Percentiles rank a stretch among this genome's conserved stretches.
Evolutionary conservation across 2,113 vertebrate species (phyloP).

Genomic region (Chaenogobius annularis): DNA sequence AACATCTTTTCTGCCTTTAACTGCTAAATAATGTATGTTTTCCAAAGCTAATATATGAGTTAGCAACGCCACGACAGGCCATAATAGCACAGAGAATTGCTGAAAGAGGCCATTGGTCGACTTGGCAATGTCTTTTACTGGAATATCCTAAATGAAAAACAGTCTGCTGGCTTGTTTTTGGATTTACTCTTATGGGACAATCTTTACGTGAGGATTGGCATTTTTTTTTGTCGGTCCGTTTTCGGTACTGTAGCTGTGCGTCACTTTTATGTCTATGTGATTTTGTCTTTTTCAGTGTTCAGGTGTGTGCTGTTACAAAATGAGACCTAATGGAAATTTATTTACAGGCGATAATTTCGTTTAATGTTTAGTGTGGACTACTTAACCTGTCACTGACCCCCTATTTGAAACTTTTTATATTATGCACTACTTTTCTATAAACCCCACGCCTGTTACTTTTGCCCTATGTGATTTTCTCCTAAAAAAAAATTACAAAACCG

Average conservation of each 20-base stretch:
- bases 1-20: constrained; percentile 60
- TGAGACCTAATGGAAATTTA: constrained; percentile 39
- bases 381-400: constrained; percentile 55
- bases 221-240: constrained; percentile 66
- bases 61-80: constrained; percentile 19
- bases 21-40: constrained; percentile 22
- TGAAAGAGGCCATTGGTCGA: not conserved
- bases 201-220: constrained; percentile 84
- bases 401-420: constrained; percentile 76
- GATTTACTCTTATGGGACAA: constrained; percentile 82
- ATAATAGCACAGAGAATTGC: constrained; percentile 11
- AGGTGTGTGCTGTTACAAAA: constrained; percentile 59
- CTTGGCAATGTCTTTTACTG: not conserved
- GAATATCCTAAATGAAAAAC: constrained; percentile 6
- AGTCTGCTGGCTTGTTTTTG: constrained; percentile 29
- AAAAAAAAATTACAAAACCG: constrained; percentile 39
- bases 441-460: constrained; percentile 74
- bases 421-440: constrained; percentile 89
- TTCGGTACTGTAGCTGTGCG: constrained; percentile 84
- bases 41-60: constrained; percentile 38
- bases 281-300: constrained; percentile 56
- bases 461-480: constrained; percentile 31
- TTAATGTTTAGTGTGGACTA: constrained; percentile 57
- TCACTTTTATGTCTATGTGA: constrained; percentile 59
- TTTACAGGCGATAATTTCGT: constrained; percentile 45